Evolutionary conservation across 2,113 vertebrate species (phyloP).

Genomic region (Delphinapterus leucas): DNA sequence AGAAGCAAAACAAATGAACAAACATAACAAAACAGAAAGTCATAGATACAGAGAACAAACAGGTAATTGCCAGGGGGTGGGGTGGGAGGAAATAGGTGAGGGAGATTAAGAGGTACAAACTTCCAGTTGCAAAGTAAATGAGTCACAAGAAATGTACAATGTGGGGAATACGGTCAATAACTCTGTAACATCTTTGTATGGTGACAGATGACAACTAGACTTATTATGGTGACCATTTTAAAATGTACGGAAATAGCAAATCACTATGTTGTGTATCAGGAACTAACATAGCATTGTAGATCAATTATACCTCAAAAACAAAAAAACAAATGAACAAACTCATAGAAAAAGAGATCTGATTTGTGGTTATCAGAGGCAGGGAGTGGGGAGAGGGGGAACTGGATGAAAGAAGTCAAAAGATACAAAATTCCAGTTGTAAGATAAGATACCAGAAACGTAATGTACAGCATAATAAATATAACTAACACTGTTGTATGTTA

Average conservation of each 20-base stretch:
- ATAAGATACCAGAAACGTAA: neutral
- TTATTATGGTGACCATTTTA: neutral
- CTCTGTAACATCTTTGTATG: neutral
- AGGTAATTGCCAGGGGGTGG: no score
- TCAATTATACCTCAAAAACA: neutral
- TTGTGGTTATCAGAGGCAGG: neutral
- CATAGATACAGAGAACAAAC: neutral
- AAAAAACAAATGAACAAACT: neutral
- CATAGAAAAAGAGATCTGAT: neutral
- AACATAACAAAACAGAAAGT: neutral
- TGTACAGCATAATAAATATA: neutral
- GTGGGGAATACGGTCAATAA: neutral
- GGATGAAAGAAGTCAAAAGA: neutral
- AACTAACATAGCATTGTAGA: neutral
- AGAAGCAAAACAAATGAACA: neutral
- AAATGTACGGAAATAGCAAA: neutral
- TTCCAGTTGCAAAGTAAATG: neutral
- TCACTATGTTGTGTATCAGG: neutral
- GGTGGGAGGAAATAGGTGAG: neutral
- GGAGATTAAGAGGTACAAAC: neutral
- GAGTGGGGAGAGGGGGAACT: neutral
- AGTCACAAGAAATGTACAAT: neutral
- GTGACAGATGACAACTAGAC: neutral
- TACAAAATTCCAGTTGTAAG: neutral
- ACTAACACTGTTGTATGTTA: neutral